Evolutionary conservation across 2,797 vertebrate species (phyloP), one percentile per base, ranked within the genome.

Genomic region (Pipistrellus pygmaeus): DNA sequence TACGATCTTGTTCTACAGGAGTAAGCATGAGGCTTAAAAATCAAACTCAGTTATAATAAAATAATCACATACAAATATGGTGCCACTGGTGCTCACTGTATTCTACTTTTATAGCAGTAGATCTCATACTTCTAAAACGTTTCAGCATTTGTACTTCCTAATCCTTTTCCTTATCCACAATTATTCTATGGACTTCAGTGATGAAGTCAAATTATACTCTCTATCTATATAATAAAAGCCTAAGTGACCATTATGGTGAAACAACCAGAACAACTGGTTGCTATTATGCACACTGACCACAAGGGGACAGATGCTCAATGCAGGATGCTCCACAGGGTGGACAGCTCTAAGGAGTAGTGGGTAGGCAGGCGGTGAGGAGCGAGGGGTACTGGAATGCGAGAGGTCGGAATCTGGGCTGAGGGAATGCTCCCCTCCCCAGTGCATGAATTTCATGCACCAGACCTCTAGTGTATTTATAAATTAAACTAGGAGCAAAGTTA

Each of bases 61-160:
- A 91, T 32, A 82, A 48, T 62, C 13, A 57, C 46, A 60, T 51
- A 46, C 18, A 94, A 53, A 87, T 68, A 20, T 44, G 6, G 30
- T n/a, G 2, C 82, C 44, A 69, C 8, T 17, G 2, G 55, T 64
- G 83, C 76, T 91, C 57, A 78, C 27, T 25, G 62, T n/a, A 27
- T 78, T 93, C 30, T 41, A 20, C 69, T 81, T 90, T 88, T 80
- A 84, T 27, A 44, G 46, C 35, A 85, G 55, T 48, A 46, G 0
- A 27, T 2, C 46, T 66, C 69, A 3, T n/a, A 71, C 44, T 48
- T 62, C n/a, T n/a, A n/a, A n/a, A n/a, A n/a, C n/a, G 23, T 76
- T 78, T 89, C 20, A 62, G 18, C 66, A 80, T 83, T 88, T 93
- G 14, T 32, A 87, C 30, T 82, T 93, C 15, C 35, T 60, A 87